These are phyloP conservation scores for Arnoldichthys spilopterus DNA, from an alignment of 2,797 vertebrate species.

Conservation along the genomic window DNA sequence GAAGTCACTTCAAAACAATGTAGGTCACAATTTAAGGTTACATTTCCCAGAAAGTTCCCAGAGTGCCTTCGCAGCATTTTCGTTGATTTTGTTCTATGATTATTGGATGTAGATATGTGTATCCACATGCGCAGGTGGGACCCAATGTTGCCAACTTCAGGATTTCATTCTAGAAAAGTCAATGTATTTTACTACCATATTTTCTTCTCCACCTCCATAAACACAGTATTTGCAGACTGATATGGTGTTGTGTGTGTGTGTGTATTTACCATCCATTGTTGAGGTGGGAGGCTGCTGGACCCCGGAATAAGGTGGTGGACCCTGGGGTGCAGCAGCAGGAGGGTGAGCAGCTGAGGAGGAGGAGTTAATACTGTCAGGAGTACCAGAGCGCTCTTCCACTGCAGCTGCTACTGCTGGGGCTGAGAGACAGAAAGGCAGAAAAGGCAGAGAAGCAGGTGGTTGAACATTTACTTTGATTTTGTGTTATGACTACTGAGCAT, in stretches of 20 bases:
- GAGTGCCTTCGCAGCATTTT: neutral
- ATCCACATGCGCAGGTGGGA: slow-evolving; percentile 22
- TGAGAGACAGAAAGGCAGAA: slow-evolving; percentile 48
- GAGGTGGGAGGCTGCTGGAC: slow-evolving; percentile 87
- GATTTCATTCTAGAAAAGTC: slow-evolving; percentile 13
- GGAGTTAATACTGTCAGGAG: slow-evolving; percentile 96
- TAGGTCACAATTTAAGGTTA: neutral
- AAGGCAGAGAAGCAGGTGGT: too few species aligned
- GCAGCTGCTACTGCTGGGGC: slow-evolving; percentile 84
- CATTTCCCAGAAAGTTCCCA: slow-evolving; percentile 14
- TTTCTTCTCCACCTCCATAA: neutral
- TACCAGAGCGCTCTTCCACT: slow-evolving; percentile 93
- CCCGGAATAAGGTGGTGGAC: slow-evolving; percentile 85
- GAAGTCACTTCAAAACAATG: slow-evolving; percentile 19
- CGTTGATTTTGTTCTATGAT: slow-evolving; percentile 2
- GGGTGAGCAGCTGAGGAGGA: slow-evolving; percentile 92
- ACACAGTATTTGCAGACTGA: neutral
- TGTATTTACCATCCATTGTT: slow-evolving; percentile 88
- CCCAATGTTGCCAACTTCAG: slow-evolving; percentile 3
- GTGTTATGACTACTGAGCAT: too few species aligned
- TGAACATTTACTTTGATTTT: too few species aligned
- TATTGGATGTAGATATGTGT: neutral
- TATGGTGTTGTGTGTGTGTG: neutral
- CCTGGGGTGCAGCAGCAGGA: slow-evolving; percentile 85
- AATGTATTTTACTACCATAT: neutral